Evolutionary conservation across 2,888 invertebrate species (phyloP).

Genomic region (Brassicogethes aeneus): DNA sequence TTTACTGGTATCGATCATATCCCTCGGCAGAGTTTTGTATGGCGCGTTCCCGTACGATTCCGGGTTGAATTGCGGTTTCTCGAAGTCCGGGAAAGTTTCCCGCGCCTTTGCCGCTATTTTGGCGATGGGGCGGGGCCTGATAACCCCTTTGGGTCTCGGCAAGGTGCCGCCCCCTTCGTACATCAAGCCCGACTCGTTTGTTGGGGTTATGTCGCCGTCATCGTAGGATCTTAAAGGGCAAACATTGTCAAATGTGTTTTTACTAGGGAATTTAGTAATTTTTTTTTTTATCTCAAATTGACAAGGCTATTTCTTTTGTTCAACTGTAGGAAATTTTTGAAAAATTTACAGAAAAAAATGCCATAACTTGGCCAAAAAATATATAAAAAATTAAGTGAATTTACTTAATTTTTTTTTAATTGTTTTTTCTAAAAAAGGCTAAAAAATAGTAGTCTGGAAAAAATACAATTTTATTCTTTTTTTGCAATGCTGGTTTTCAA

Average conservation of each 20-base stretch:
- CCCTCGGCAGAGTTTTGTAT: constrained; percentile 47
- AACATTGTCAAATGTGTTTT: constrained; percentile 39
- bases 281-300: constrained; percentile 60
- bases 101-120: constrained; percentile 57
- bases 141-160: constrained; percentile 73
- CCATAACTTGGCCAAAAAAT: no score
- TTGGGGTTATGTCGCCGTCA: constrained; percentile 84
- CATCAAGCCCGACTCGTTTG: constrained; percentile 56
- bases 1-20: constrained; percentile 43
- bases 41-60: constrained; percentile 38
- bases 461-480: no score
- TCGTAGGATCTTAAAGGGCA: no score
- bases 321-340: no score
- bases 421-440: no score
- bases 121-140: constrained; percentile 72
- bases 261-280: neutral
- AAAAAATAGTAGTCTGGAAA: no score
- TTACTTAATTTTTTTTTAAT: no score
- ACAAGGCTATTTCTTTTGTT: no score
- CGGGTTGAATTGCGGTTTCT: constrained; percentile 39
- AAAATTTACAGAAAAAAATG: no score
- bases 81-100: constrained; percentile 40
- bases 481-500: no score
- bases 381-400: no score
- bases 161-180: constrained; percentile 75